Percentiles rank a stretch among this genome's conserved stretches.
These are phyloP conservation scores for Cyclophora albipunctata DNA, from an alignment of 2,888 invertebrate species.

Conservation along the genomic window DNA sequence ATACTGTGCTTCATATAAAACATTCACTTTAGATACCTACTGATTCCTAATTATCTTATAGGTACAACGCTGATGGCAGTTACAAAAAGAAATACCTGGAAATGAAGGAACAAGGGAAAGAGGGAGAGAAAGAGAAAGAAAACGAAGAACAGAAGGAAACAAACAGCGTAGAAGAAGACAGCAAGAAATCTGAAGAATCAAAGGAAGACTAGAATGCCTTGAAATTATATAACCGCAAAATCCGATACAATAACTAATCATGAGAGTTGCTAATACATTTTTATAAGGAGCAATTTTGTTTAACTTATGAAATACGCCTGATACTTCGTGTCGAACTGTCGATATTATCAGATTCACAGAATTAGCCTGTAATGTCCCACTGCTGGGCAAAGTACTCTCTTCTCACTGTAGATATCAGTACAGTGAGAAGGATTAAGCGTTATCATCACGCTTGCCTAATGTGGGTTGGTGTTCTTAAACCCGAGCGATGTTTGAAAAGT, in stretches of 20 bases:
- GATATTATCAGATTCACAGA: too few species aligned
- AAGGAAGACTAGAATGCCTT: background rate
- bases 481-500: too few species aligned
- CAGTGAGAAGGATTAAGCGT: too few species aligned
- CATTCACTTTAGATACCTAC: too few species aligned
- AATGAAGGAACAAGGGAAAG: constrained; percentile 34
- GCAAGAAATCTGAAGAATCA: constrained; percentile 6
- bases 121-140: constrained; percentile 11
- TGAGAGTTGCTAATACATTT: constrained; percentile 6
- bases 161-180: constrained; percentile 9
- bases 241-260: background rate
- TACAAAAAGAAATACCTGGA: constrained; percentile 77
- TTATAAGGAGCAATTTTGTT: background rate
- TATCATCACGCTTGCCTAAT: too few species aligned
- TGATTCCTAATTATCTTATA: constrained; percentile 19
- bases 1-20: too few species aligned
- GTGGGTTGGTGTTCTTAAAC: too few species aligned
- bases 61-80: constrained; percentile 75
- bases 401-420: too few species aligned
- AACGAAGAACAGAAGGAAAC: constrained; percentile 14
- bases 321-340: too few species aligned
- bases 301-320: background rate
- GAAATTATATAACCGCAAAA: too few species aligned
- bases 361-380: too few species aligned
- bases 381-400: too few species aligned